Conservation (phyloP, 1,140 invertebrate genomes). For the Drosophila takahashii region DNA sequence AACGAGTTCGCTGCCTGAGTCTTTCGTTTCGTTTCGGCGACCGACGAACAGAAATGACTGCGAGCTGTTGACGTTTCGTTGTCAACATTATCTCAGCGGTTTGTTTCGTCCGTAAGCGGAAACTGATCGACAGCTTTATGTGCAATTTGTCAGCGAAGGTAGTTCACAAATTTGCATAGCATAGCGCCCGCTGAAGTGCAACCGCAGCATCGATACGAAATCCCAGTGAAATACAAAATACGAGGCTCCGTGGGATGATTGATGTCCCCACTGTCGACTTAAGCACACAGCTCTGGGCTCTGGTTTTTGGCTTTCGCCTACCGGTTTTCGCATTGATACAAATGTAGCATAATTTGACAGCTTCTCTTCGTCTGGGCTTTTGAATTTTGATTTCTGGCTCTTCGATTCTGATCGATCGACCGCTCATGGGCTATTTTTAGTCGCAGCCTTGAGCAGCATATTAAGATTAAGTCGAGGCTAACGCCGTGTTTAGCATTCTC, state of each 20-base stretch:
- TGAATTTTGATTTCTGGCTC: conserved; percentile 44
- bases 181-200: conserved; percentile 58
- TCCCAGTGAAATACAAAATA: background rate
- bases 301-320: conserved; percentile 55
- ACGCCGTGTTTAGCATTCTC: conserved; percentile 42
- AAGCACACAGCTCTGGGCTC: conserved; percentile 58
- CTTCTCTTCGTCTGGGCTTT: conserved; percentile 42
- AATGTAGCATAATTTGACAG: conserved; percentile 81
- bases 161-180: conserved; percentile 81
- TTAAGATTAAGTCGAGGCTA: conserved; percentile 49
- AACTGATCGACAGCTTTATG: conserved; percentile 82
- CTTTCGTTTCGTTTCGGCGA: conserved; percentile 50
- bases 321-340: conserved; percentile 63
- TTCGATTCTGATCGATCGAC: conserved; percentile 40
- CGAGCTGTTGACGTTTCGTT: conserved; percentile 79
- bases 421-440: conserved; percentile 76
- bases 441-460: conserved; percentile 57
- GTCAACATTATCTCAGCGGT: conserved; percentile 72
- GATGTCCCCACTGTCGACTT: conserved; percentile 53
- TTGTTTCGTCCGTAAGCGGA: conserved; percentile 61
- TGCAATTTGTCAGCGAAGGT: conserved; percentile 81
- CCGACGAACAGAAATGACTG: conserved; percentile 34
- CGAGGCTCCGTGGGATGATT: conserved; percentile 52
- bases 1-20: conserved; percentile 68
- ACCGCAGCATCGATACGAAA: conserved; percentile 4